These are phyloP conservation scores for Melanotaenia duboulayi DNA, from an alignment of 2,113 vertebrate genomes.

Conservation along the genomic window DNA sequence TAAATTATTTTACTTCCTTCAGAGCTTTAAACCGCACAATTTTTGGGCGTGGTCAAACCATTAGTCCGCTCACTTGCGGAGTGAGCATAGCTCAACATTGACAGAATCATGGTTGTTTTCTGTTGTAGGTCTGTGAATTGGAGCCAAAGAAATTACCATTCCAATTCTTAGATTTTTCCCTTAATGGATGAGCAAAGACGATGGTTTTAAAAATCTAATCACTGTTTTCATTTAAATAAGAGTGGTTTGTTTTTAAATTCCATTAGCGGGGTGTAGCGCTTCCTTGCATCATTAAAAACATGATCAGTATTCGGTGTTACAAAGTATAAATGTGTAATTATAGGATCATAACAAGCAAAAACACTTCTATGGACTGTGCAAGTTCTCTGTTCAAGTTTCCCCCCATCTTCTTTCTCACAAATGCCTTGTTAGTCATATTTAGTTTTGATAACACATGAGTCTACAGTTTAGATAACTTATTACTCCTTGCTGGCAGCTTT, in stretches of 20 bases:
- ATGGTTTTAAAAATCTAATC: background rate
- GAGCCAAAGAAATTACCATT: background rate
- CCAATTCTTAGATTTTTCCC: background rate
- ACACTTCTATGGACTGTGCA: background rate
- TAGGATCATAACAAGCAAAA: conserved; percentile 27
- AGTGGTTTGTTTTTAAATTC: background rate
- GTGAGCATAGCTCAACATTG: background rate
- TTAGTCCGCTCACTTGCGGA: background rate
- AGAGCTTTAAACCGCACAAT: background rate
- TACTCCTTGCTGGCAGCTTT: conserved; percentile 47
- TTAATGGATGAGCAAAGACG: too few relatives aligned
- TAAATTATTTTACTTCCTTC: background rate
- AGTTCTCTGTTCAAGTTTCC: conserved; percentile 3
- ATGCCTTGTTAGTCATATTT: conserved; percentile 31
- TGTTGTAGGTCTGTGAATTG: background rate
- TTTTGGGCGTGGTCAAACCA: background rate
- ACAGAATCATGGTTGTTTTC: background rate
- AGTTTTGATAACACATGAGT: conserved; percentile 45
- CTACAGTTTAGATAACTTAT: conserved; percentile 66
- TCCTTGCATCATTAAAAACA: background rate
- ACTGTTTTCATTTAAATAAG: too few relatives aligned
- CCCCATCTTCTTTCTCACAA: conserved; percentile 26
- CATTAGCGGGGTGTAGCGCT: background rate
- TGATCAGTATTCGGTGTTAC: background rate
- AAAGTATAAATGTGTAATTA: conserved; percentile 1